Evolutionary conservation across 2,113 vertebrate genomes (phyloP), one percentile per base, ranked within the genome.

Genomic region (Verasper variegatus): DNA sequence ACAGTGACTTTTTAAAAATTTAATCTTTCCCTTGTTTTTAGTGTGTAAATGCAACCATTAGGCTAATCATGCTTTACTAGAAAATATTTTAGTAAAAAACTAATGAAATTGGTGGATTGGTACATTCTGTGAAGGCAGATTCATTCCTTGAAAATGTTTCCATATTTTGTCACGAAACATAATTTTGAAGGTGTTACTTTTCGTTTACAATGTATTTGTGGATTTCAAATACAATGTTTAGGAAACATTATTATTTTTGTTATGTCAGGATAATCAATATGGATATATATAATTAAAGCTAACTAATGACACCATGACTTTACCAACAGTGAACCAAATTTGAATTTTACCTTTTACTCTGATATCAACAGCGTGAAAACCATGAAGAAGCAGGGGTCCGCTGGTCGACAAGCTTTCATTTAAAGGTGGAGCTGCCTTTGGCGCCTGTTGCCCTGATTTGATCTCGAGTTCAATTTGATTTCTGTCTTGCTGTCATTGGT

Each of bases 381-480:
- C 26, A 7, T 1, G 23, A 18, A 56, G 49, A 31, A 62, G 15
- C 60, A 57, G 58, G 74, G 67, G 65, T 71, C 74, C 1, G 78
- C 72, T 40, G 45, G 15, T 75, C 54, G 11, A 8, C 59, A 35
- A 63, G 74, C 68, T 83, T 31, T 83, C 69, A 76, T 77, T 83
- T 82, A 59, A 84, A 75, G 75, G 82, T 75, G 86, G 74, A n/a
- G 72, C 56, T 61, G 86, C 86, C 88, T 74, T 83, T 74, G 88
- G 86, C 74, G 54, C 78, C 73, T 58, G 80, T 60, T 80, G 69
- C 80, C 84, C 72, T 77, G 80, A 85, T 88, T 86, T 89, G 85
- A 91, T 89, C 85, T 74, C 8, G 11, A 68, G 87, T 89, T 89
- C 83, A 86, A 87, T 91, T 86, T 89, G 87, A 89, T 88, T 91